Evolutionary conservation across 2,888 invertebrate genomes (phyloP).

Genomic region (Dermolepida albohirtum): DNA sequence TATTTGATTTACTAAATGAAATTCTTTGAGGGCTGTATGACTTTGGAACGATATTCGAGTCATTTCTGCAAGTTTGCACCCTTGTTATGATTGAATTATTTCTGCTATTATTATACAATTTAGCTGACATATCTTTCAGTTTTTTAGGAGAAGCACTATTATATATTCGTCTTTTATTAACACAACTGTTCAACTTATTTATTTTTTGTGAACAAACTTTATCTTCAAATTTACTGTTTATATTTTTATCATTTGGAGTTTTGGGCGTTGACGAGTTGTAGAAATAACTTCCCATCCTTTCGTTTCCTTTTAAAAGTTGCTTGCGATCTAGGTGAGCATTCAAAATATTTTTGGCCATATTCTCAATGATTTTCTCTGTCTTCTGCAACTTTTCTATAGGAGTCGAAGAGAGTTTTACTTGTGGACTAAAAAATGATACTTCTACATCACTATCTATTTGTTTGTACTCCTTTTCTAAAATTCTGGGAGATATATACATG

Average conservation of each 20-base stretch:
- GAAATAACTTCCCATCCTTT: constrained; percentile 1
- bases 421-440: constrained; percentile 56
- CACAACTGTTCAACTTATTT: constrained; percentile 33
- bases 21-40: constrained; percentile 28
- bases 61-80: neutral
- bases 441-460: constrained; percentile 52
- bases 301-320: neutral
- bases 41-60: constrained; percentile 29
- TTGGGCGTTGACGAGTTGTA: constrained; percentile 16
- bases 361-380: constrained; percentile 32
- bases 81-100: constrained; percentile 7
- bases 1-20: constrained; percentile 14
- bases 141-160: constrained; percentile 39
- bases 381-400: constrained; percentile 50
- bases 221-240: constrained; percentile 13
- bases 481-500: constrained; percentile 15
- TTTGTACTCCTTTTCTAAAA: constrained; percentile 36
- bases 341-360: constrained; percentile 33
- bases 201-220: constrained; percentile 27
- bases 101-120: constrained; percentile 13
- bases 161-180: constrained; percentile 31
- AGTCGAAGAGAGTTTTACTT: constrained; percentile 56
- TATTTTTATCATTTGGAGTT: constrained; percentile 31
- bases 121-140: constrained; percentile 22
- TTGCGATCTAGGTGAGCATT: constrained; percentile 20